A percentile compares a stretch with the other conserved stretches of the same genome.
These are phyloP conservation scores for Cabera pusaria DNA, from an alignment of 2,888 invertebrate genomes.

Conservation along the genomic window DNA sequence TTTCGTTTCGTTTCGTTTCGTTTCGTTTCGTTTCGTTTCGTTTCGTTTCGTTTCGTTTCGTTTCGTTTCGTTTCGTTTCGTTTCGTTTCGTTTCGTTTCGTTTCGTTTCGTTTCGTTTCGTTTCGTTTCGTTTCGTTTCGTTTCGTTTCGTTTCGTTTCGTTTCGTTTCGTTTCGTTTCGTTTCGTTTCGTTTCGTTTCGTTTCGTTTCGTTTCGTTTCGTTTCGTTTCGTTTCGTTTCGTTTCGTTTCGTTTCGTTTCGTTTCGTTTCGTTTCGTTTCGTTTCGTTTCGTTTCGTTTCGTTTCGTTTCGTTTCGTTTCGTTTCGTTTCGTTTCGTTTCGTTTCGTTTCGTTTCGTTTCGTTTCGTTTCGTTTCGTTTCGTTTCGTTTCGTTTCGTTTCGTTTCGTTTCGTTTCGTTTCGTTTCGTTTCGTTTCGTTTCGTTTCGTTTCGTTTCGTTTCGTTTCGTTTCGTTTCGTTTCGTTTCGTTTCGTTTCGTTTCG, in stretches of 20 bases:
- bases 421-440: neutral
- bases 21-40: neutral
- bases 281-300: neutral
- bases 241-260: neutral
- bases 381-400: neutral
- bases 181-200: neutral
- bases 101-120: neutral
- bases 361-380: neutral
- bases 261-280: neutral
- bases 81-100: neutral
- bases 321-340: neutral
- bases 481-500: neutral
- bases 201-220: neutral
- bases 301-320: neutral
- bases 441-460: neutral
- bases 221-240: neutral
- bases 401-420: neutral
- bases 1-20: neutral
- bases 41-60: neutral
- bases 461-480: neutral
- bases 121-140: neutral
- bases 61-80: neutral
- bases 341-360: neutral
- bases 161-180: neutral
- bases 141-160: neutral